phyloP scores from a whole-genome alignment of 2,113 vertebrate species.

The Petrocephalus microphthalmus region DNA sequence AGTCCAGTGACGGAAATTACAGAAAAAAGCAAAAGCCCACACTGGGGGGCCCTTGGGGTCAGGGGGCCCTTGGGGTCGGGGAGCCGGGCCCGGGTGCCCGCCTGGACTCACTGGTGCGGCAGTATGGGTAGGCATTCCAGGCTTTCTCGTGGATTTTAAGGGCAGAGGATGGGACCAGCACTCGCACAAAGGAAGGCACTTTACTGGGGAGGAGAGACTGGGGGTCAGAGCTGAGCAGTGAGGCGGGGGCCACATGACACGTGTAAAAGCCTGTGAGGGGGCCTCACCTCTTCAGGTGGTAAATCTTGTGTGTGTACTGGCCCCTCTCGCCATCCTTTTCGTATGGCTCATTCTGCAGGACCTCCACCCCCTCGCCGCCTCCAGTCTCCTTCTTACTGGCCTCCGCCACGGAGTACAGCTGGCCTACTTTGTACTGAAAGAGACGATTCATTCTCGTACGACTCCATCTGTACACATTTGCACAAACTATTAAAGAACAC shows the following conservation, averaged over 20 bases:
- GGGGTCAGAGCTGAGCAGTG: not conserved
- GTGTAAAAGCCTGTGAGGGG: not conserved
- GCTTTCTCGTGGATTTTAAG: slow-evolving; percentile 88
- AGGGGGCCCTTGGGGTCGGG: not conserved
- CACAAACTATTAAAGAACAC: not conserved
- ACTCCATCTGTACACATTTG: not conserved
- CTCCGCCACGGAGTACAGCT: slow-evolving; percentile 90
- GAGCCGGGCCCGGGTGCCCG: not conserved
- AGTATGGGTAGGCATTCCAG: slow-evolving; percentile 98
- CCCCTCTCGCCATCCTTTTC: slow-evolving; percentile 88
- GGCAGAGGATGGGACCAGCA: slow-evolving; percentile 78
- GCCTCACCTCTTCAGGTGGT: slow-evolving; percentile 64
- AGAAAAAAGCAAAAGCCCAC: not conserved
- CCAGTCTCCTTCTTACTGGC: slow-evolving; percentile 95
- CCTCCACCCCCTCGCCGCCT: slow-evolving; percentile 96
- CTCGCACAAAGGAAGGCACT: slow-evolving; percentile 74
- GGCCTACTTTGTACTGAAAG: slow-evolving; percentile 86
- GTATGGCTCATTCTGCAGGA: slow-evolving; percentile 83
- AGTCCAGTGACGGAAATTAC: not conserved
- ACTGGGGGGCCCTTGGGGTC: not conserved
- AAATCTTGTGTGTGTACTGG: slow-evolving; percentile 97
- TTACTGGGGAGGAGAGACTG: slow-evolving; percentile 68
- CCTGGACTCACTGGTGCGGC: slow-evolving; percentile 74
- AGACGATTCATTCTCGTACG: not conserved
- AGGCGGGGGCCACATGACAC: not conserved